A percentile compares a stretch with the other conserved stretches of the same genome.
These are phyloP conservation scores for Protula sp. DNA, from an alignment of 2,888 invertebrate species.

Conservation along the genomic window DNA sequence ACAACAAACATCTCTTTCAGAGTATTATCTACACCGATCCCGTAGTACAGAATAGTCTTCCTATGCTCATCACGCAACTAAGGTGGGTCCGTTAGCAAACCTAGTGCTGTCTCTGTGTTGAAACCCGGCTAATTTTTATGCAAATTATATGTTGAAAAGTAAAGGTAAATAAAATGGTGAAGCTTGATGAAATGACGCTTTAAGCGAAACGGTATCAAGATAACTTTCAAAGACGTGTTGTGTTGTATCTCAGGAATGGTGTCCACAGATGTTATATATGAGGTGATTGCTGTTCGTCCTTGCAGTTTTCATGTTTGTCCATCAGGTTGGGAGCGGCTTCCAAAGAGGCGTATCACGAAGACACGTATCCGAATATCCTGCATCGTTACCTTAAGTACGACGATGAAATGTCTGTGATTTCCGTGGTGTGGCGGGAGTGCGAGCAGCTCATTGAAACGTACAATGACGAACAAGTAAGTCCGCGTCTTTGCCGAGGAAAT, in stretches of 20 bases:
- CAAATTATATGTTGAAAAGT: too few relatives aligned
- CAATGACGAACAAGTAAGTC: conserved; percentile 53
- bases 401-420: conserved; percentile 60
- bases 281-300: too few relatives aligned
- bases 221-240: too few relatives aligned
- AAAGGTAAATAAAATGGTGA: too few relatives aligned
- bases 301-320: too few relatives aligned
- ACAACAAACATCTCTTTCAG: conserved; percentile 66
- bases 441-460: conserved; percentile 59
- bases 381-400: conserved; percentile 60
- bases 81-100: conserved; percentile 32
- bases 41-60: conserved; percentile 59
- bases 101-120: not conserved
- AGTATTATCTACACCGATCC: conserved; percentile 59
- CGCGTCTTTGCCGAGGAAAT: too few relatives aligned
- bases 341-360: conserved; percentile 43
- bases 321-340: conserved; percentile 43
- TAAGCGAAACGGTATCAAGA: too few relatives aligned
- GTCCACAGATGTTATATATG: too few relatives aligned
- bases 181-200: too few relatives aligned
- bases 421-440: conserved; percentile 59
- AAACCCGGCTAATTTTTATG: not conserved
- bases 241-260: too few relatives aligned
- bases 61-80: conserved; percentile 58
- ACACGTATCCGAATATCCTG: conserved; percentile 52